A percentile compares a stretch with the other conserved stretches of the same genome.
These are phyloP conservation scores for Chrysocyon brachyurus DNA, from an alignment of 2,797 vertebrate species.

Conservation along the genomic window DNA sequence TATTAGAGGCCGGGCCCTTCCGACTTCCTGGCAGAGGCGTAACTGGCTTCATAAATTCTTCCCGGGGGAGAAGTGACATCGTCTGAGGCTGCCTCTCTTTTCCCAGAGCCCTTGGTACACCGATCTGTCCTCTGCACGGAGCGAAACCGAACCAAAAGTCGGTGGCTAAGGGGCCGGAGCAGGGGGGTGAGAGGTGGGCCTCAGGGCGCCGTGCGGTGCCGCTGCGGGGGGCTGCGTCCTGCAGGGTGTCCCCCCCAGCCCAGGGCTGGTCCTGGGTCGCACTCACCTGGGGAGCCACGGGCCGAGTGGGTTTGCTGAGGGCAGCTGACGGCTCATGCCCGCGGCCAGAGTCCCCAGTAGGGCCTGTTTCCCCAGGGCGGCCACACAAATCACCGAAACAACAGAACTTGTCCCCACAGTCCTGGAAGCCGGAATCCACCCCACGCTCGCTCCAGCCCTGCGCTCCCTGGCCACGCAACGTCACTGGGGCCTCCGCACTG, in stretches of 20 bases:
- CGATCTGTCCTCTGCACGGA: neutral
- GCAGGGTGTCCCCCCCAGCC: accelerated
- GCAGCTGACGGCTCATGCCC: neutral
- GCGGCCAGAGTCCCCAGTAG: accelerated
- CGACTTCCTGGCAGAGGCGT: conserved; percentile 54
- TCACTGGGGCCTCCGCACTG: no score
- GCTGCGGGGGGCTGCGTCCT: neutral
- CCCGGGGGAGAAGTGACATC: conserved; percentile 12
- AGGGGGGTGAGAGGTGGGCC: neutral
- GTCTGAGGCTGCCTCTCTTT: neutral
- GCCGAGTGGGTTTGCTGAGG: neutral
- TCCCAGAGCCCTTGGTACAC: neutral
- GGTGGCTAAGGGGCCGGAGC: neutral
- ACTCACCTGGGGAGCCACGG: neutral
- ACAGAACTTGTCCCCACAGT: accelerated
- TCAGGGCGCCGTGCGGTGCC: neutral
- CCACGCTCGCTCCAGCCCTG: neutral
- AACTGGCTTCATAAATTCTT: conserved; percentile 66
- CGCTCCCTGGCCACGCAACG: accelerated
- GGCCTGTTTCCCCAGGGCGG: neutral
- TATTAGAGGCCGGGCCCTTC: conserved; percentile 46
- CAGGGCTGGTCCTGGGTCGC: neutral
- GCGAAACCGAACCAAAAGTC: neutral
- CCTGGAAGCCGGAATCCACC: neutral
- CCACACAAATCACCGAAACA: neutral